Conservation (phyloP, 35 echinoderm and acorn worm species). For the Heliocidaris tuberculata region DNA sequence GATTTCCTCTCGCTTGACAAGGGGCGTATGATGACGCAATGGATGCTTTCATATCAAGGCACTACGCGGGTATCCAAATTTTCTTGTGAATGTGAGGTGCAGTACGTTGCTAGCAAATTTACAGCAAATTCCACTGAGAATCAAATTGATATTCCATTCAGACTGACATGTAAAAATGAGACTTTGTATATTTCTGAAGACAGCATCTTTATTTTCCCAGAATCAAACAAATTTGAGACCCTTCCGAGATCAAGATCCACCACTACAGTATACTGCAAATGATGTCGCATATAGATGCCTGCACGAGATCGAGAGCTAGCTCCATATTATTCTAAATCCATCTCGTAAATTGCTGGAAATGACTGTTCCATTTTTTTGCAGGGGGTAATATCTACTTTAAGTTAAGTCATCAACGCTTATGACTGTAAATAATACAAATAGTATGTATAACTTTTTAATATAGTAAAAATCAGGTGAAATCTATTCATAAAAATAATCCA, state of each 20-base stretch:
- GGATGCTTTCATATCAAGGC: not conserved
- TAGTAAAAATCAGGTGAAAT: too few species aligned
- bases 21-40: not conserved
- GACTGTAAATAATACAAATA: too few species aligned
- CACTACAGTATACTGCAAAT: too few species aligned
- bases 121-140: too few species aligned
- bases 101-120: not conserved
- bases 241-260: not conserved
- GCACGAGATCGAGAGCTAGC: not conserved
- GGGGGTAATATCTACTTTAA: not conserved
- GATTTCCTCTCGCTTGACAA: not conserved
- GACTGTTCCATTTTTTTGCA: not conserved
- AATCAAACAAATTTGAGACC: not conserved
- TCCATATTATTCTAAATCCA: not conserved
- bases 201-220: not conserved
- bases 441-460: too few species aligned
- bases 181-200: not conserved
- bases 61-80: not conserved
- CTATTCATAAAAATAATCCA: too few species aligned
- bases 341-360: not conserved
- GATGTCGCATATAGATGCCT: not conserved
- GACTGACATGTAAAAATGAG: not conserved
- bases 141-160: too few species aligned
- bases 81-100: not conserved
- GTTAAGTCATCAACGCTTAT: not conserved